phyloP scores from a whole-genome alignment of 1,140 invertebrate genomes.

The Colletes gigas region DNA sequence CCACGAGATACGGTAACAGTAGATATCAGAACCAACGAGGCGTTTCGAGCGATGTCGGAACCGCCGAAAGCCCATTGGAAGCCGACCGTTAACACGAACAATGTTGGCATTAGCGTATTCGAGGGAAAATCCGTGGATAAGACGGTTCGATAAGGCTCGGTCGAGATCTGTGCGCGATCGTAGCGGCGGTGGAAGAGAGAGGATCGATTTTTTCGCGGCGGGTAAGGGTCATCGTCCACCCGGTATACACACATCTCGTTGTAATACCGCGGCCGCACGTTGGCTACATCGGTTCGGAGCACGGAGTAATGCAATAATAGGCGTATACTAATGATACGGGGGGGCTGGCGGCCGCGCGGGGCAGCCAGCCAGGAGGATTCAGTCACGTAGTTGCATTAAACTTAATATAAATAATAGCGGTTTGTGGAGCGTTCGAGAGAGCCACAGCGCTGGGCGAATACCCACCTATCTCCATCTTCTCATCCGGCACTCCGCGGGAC shows the following conservation, averaged over 20 bases:
- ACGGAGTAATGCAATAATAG: constrained; percentile 80
- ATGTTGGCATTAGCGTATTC: not conserved
- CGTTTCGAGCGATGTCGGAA: not conserved
- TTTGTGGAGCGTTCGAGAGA: constrained; percentile 78
- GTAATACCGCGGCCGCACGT: constrained; percentile 60
- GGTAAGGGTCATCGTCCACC: constrained; percentile 61
- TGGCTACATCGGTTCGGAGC: constrained; percentile 49
- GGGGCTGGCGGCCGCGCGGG: constrained; percentile 53
- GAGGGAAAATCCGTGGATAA: not conserved
- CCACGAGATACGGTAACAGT: not conserved
- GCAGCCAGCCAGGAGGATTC: constrained; percentile 71
- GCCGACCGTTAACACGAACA: not conserved
- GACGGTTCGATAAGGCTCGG: constrained; percentile 14
- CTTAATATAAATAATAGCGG: constrained; percentile 82
- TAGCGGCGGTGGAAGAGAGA: not conserved
- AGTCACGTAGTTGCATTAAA: constrained; percentile 82
- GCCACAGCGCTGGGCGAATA: constrained; percentile 66
- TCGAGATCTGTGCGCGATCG: constrained; percentile 13
- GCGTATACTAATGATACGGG: constrained; percentile 82
- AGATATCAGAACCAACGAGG: not conserved
- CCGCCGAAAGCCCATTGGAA: not conserved
- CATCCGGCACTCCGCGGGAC: constrained; percentile 64
- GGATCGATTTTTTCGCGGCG: constrained; percentile 51
- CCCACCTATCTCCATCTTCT: constrained; percentile 79
- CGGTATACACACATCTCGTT: constrained; percentile 59